These are phyloP conservation scores for Taenioides sp. DNA, from an alignment of 2,797 vertebrate species.

Conservation along the genomic window DNA sequence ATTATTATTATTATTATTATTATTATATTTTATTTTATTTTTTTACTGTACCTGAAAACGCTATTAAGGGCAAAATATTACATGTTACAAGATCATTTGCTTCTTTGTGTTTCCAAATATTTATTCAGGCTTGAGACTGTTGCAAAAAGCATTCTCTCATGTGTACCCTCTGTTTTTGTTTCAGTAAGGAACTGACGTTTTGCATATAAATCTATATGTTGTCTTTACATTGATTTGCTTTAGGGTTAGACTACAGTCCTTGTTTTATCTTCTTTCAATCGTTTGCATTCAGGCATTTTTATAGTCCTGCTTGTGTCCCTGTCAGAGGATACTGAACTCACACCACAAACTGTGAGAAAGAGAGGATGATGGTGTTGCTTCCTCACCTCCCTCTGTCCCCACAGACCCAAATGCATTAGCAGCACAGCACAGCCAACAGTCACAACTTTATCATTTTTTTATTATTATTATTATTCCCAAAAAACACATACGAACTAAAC, in stretches of 20 bases:
- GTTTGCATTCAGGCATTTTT: neutral
- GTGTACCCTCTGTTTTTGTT: neutral
- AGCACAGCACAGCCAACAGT: slow-evolving; percentile 44
- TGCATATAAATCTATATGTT: neutral
- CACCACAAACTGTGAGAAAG: slow-evolving; percentile 15
- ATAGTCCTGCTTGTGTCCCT: slow-evolving; percentile 1
- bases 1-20: neutral
- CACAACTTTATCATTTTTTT: slow-evolving; percentile 28
- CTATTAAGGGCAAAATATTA: neutral
- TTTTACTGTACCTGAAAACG: neutral
- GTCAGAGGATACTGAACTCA: slow-evolving; percentile 1
- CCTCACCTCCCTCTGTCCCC: slow-evolving; percentile 46
- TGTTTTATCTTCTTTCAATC: neutral
- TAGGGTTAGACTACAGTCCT: neutral
- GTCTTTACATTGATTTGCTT: neutral
- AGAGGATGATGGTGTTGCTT: slow-evolving; percentile 31
- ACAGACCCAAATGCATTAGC: slow-evolving; percentile 58
- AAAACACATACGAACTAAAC: slow-evolving; percentile 28
- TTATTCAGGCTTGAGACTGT: neutral
- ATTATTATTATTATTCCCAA: no score
- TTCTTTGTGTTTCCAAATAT: neutral
- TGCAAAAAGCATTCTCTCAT: neutral
- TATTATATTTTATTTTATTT: no score
- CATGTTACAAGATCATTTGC: neutral
- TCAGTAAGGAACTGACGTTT: neutral